These are phyloP conservation scores for Anoplius nigerrimus DNA, from an alignment of 2,888 invertebrate genomes.

Conservation along the genomic window DNA sequence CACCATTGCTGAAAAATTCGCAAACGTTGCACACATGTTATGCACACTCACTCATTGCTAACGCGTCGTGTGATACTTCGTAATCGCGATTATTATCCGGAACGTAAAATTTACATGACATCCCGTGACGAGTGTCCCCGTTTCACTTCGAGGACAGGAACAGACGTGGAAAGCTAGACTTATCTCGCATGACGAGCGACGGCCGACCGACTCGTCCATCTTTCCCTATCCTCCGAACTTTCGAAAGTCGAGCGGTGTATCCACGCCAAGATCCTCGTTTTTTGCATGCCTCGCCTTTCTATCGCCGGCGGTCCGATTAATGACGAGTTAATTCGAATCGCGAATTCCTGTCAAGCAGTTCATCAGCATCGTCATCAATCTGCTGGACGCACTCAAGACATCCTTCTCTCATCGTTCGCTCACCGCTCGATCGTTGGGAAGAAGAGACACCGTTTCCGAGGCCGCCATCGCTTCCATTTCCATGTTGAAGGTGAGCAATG, in stretches of 20 bases:
- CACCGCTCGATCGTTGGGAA: conserved; percentile 89
- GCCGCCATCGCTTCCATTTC: conserved; percentile 91
- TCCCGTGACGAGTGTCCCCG: too few species aligned
- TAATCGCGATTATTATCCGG: too few species aligned
- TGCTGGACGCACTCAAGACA: conserved; percentile 93
- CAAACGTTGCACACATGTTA: too few species aligned
- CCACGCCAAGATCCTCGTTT: neutral
- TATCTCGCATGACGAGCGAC: conserved; percentile 9
- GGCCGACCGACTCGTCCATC: conserved; percentile 1
- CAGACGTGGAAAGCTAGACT: neutral
- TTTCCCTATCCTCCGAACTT: neutral
- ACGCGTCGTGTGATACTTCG: too few species aligned
- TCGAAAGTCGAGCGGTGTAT: neutral
- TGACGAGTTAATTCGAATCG: neutral
- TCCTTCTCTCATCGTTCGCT: conserved; percentile 94
- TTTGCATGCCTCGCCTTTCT: neutral
- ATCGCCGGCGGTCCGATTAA: conserved; percentile 5
- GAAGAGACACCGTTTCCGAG: conserved; percentile 92
- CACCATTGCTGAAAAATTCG: too few species aligned
- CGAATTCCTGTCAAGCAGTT: conserved; percentile 79
- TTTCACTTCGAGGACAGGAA: too few species aligned
- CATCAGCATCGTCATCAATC: conserved; percentile 93
- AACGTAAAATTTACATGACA: too few species aligned
- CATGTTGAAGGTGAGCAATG: conserved; percentile 82
- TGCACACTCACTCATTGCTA: too few species aligned